Base-by-base conservation (phyloP, 2,888 invertebrate species). In the Diachrysia chrysitis region DNA sequence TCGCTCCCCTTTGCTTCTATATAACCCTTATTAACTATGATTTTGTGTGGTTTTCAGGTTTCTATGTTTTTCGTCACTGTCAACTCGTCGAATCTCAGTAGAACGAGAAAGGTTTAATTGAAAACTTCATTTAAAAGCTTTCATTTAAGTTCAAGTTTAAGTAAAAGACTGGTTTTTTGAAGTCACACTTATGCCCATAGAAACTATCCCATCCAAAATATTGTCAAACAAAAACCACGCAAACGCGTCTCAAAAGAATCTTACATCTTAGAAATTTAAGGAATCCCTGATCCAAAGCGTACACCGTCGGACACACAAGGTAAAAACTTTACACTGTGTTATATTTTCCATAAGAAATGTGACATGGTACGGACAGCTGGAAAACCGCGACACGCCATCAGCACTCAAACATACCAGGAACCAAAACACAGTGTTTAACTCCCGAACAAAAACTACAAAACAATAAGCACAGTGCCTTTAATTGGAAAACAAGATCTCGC, bases 401-500 rank as follows among this genome's bases (percentile, higher is more conserved):
- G 29, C 29, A 53, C 29, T 48, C 17, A 37, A 58, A 63, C n/a
- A 37, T 17, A 21, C 56, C 58, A 35, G 54, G 23, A 58, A 58
- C 48, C 17, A 14, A 56, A 63, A 71, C 79, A 79, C 79, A 21
- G 79, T 74, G 78, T 56, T 29, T 32, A 14, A 76, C 46, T 64
- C 42, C 56, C 29, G 57, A 46, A 65, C 66, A 53, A 63, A 76
- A 63, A 75, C 62, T 48, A 62, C 63, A 69, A 54, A 54, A 73
- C 63, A 61, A 67, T 17, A 9, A 37, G 54, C 65, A 70, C 58
- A 25, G 76, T 63, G 64, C 32, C 57, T 48, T 21, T 51, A 67
- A 64, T 59, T 73, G 82, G 82, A 79, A 79, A 65, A 69, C 80
- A 57, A 25, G 56, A 61, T n/a, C 65, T 66, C 46, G 55, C 69